These are phyloP conservation scores for Phrynocephalus guinanensis DNA, from an alignment of 2,797 vertebrate genomes.

Conservation along the genomic window DNA sequence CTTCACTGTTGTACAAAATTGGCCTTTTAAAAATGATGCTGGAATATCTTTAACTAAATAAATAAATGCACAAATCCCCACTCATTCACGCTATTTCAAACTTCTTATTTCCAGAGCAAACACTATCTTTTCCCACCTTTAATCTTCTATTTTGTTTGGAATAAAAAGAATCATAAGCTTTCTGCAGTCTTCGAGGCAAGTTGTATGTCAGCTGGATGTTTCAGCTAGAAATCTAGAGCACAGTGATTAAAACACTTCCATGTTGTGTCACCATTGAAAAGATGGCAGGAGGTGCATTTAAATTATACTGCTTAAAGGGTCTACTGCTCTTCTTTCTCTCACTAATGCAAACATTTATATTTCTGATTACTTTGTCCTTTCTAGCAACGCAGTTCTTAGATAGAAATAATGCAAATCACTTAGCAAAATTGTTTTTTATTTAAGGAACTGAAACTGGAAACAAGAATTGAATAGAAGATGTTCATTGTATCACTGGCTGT, in stretches of 20 bases:
- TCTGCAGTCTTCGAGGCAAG: conserved; percentile 33
- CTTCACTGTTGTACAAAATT: not conserved
- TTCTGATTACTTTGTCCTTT: conserved; percentile 64
- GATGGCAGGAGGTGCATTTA: conserved; percentile 47
- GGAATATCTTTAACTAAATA: not conserved
- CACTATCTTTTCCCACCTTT: conserved; percentile 36
- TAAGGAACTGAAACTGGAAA: conserved; percentile 59
- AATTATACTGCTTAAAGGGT: conserved; percentile 59
- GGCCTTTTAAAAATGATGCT: not conserved
- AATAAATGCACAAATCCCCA: not conserved
- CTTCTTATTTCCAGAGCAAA: conserved; percentile 45
- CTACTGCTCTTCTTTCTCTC: conserved; percentile 62
- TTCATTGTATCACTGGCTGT: conserved; percentile 36
- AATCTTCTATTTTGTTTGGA: conserved; percentile 34
- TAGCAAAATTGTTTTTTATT: conserved; percentile 68
- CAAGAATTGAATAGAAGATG: conserved; percentile 26
- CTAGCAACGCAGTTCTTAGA: conserved; percentile 48
- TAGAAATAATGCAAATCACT: conserved; percentile 60
- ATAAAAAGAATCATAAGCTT: conserved; percentile 41
- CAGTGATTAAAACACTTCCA: conserved; percentile 48
- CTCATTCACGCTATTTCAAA: not conserved
- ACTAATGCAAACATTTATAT: conserved; percentile 67
- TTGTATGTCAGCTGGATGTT: conserved; percentile 43
- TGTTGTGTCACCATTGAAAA: conserved; percentile 56
- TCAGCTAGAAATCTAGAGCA: conserved; percentile 17